Base-by-base conservation (phyloP, 2,797 vertebrate species). In the Spea hammondii region DNA sequence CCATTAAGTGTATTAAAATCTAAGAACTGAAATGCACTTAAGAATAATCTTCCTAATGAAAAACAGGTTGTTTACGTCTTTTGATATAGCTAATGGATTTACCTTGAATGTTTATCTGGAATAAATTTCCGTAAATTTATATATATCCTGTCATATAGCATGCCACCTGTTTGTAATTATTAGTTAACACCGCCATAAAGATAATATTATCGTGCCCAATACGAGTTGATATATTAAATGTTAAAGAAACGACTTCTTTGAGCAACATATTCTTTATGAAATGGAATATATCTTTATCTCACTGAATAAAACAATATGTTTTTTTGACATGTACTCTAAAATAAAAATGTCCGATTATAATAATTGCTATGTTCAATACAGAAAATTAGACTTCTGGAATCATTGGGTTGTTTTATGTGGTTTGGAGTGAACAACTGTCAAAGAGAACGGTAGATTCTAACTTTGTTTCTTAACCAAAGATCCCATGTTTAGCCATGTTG, bases 111-210 rank as follows among this genome's bases (percentile, higher is more conserved):
- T 82, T 80, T 82, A 82, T 70, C 72, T 80, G 87, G 82, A 82
- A 82, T 86, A 86, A 78, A 81, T 86, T 83, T 85, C 84, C 78
- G 74, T 80, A 80, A 85, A 83, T 85, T 84, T 77, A 72, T 79
- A 83, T 74, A 84, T 85, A 83, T 80, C 75, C 79, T 82, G 75
- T 82, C 84, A 87, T 62, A 62, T 62, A 62, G 59, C 84, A 79
- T 83, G 78, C 87, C 82, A 85, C 84, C 84, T 89, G 85, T 85
- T 86, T 88, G 86, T 88, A 92, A 90, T 87, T 85, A 85, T 85
- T 84, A 85, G 87, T 91, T 91, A 91, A 91, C 88, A 86, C 85
- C 83, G 87, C 87, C 91, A 92, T 89, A 86, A 88, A 84, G 88
- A 91, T 89, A 90, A 87, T 88, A 84, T 84, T 66, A 69, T 44